These are phyloP conservation scores for Stichopus horrens DNA, from an alignment of 53 echinoderm and acorn worm genomes.

Conservation along the genomic window DNA sequence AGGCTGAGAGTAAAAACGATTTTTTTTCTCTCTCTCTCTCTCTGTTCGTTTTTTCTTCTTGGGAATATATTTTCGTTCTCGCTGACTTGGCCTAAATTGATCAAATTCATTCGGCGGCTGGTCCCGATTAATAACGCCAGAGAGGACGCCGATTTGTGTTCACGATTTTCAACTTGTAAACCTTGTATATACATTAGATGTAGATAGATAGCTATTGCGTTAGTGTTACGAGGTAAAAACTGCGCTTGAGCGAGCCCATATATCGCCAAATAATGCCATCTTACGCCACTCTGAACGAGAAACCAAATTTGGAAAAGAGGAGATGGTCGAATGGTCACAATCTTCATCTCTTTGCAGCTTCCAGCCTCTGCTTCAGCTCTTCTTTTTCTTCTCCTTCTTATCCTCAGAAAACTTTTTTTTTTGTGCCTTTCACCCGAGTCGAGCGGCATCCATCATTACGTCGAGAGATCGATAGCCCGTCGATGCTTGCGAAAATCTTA, in stretches of 20 bases:
- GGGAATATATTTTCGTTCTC: constrained; percentile 39
- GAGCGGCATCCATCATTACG: constrained; percentile 24
- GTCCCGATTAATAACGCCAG: constrained; percentile 29
- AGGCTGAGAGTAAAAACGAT: not conserved
- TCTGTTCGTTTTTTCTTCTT: constrained; percentile 8
- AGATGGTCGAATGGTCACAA: constrained; percentile 33
- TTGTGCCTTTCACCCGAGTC: not conserved
- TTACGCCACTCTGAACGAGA: constrained; percentile 5
- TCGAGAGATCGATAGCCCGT: constrained; percentile 7
- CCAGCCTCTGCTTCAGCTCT: constrained; percentile 9
- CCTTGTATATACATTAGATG: not conserved
- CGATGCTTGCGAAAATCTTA: constrained; percentile 29
- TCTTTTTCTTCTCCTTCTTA: not conserved
- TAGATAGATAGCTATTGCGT: not conserved
- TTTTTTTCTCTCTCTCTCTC: not conserved
- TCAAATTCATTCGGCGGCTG: constrained; percentile 42
- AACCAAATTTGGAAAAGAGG: constrained; percentile 17
- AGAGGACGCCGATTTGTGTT: not conserved
- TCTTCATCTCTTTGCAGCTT: constrained; percentile 16
- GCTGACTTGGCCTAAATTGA: constrained; percentile 45
- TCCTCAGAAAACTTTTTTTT: no score
- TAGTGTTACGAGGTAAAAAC: constrained; percentile 37
- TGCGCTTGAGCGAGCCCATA: not conserved
- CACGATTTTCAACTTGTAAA: not conserved
- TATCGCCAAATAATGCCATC: constrained; percentile 33